These are phyloP conservation scores for Benitochromis conjunctus DNA, from an alignment of 2,113 vertebrate genomes.

Conservation along the genomic window DNA sequence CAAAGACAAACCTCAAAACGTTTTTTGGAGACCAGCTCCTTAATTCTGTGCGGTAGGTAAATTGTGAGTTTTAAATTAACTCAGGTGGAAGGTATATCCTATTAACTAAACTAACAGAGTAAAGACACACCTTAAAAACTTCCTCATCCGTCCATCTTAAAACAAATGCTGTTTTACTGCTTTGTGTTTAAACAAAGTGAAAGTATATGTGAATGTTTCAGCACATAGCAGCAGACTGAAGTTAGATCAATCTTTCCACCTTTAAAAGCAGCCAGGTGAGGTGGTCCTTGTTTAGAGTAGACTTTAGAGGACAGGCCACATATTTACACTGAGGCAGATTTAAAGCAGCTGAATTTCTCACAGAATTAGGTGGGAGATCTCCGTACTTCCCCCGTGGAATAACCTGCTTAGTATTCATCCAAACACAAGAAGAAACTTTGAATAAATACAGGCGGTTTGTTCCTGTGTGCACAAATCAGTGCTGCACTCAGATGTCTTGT, in stretches of 20 bases:
- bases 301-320: background rate
- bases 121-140: background rate
- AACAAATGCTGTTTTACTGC: background rate
- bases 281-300: background rate
- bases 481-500: background rate
- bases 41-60: background rate
- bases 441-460: background rate
- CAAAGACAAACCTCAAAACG: background rate
- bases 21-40: background rate
- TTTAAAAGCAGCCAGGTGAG: background rate
- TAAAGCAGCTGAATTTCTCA: background rate
- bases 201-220: background rate
- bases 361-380: background rate
- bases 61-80: background rate
- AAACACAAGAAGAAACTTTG: background rate
- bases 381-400: background rate
- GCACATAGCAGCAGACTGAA: background rate
- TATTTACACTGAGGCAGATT: background rate
- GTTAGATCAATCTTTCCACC: background rate
- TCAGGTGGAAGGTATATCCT: background rate
- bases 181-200: background rate
- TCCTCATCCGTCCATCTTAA: background rate
- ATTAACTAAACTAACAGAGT: background rate
- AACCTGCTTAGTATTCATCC: background rate
- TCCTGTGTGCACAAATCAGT: background rate